Percentiles rank a stretch among this genome's conserved stretches.
Conservation (phyloP, 2,797 vertebrate genomes). For the Chaetophractus vellerosus region DNA sequence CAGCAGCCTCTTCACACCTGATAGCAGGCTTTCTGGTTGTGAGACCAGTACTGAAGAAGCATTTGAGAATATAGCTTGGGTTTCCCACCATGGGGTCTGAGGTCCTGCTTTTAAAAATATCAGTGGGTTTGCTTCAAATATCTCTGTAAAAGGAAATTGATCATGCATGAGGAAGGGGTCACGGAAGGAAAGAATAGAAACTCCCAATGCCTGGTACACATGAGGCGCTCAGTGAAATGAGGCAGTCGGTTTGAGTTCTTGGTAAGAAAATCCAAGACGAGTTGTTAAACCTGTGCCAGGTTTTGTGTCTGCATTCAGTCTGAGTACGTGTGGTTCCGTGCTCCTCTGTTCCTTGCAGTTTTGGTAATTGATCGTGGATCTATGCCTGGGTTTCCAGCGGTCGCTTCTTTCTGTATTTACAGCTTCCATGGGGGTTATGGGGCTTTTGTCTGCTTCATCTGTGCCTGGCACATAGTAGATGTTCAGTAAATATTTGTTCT, state of each 20-base stretch:
- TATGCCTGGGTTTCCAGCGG: neutral
- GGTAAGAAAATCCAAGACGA: neutral
- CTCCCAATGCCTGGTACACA: neutral
- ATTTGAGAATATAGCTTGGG: neutral
- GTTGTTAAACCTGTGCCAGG: neutral
- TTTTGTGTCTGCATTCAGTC: neutral
- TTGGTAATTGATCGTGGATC: too few relatives aligned
- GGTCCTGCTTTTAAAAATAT: slow-evolving; percentile 3
- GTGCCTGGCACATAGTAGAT: too few relatives aligned
- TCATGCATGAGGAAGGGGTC: neutral
- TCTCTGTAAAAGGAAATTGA: slow-evolving; percentile 39
- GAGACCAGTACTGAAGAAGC: neutral
- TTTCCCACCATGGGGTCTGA: neutral
- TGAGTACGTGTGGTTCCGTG: neutral
- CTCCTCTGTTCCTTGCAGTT: slow-evolving; percentile 12
- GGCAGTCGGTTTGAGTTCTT: neutral
- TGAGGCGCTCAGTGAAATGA: neutral
- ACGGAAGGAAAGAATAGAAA: neutral
- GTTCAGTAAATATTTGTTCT: too few relatives aligned
- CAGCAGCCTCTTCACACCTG: neutral
- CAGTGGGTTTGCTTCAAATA: slow-evolving; percentile 18
- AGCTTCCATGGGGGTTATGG: neutral
- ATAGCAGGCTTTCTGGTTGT: neutral
- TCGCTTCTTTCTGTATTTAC: neutral
- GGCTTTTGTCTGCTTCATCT: neutral